Evolutionary conservation across 2,113 vertebrate genomes (phyloP).

Genomic region (Tricholaema leucomelas): DNA sequence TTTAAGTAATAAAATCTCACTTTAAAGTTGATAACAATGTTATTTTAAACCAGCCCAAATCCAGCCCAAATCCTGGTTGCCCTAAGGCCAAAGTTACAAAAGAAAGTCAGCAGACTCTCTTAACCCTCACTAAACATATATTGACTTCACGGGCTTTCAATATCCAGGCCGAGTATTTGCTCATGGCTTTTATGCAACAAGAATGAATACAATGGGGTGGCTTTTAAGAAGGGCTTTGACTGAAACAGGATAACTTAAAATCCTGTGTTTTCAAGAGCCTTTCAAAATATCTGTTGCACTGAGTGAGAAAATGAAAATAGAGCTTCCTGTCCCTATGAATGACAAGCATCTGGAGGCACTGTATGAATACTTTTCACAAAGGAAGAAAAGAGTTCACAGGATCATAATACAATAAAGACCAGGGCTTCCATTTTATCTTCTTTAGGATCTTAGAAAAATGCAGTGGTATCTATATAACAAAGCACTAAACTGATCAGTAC

Average conservation of each 20-base stretch:
- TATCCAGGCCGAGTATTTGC: not conserved
- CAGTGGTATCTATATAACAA: not conserved
- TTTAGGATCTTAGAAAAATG: not conserved
- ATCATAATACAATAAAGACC: not conserved
- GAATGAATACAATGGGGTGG: not conserved
- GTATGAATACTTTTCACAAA: not conserved
- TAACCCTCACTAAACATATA: not conserved
- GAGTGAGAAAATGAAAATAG: not conserved
- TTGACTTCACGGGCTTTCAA: not conserved
- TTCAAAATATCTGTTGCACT: not conserved
- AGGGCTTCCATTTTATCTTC: not conserved
- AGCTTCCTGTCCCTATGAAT: not conserved
- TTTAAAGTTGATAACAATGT: not conserved
- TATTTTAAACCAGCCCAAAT: not conserved
- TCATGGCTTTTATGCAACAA: not conserved
- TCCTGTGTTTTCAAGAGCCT: not conserved
- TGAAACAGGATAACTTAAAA: not conserved
- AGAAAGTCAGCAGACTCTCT: not conserved
- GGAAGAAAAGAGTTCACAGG: not conserved
- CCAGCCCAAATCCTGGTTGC: not conserved
- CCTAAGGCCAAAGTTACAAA: not conserved
- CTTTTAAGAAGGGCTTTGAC: not conserved
- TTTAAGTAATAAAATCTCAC: not conserved
- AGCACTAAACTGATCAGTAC: not conserved
- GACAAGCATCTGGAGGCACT: fast-evolving